Conservation (phyloP, 2,888 invertebrate genomes). For the Ochlodes sylvanus region DNA sequence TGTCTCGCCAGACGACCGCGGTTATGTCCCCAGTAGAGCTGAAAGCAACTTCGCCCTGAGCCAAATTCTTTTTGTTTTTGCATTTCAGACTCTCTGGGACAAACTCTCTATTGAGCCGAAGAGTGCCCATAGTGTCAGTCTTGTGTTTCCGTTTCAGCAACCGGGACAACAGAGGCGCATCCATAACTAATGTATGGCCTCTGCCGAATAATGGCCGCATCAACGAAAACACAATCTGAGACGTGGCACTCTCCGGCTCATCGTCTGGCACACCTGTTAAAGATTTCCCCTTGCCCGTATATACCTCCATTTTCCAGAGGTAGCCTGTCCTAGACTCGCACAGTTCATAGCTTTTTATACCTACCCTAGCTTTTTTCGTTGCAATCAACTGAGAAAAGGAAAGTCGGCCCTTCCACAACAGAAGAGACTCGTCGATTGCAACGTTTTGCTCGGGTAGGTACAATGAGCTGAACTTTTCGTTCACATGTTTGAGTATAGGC, state of each 20-base stretch:
- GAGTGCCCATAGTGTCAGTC: conserved; percentile 46
- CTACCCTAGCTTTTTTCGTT: conserved; percentile 43
- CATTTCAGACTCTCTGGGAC: conserved; percentile 42
- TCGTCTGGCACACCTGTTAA: too few species aligned
- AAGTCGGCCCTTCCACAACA: conserved; percentile 43
- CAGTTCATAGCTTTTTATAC: conserved; percentile 46
- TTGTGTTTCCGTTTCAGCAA: conserved; percentile 41
- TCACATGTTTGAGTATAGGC: conserved; percentile 40
- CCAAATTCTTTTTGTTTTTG: conserved; percentile 41
- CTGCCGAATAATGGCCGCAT: conserved; percentile 41
- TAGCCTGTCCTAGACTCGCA: conserved; percentile 44
- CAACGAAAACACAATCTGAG: conserved; percentile 43
- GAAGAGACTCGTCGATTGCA: conserved; percentile 46
- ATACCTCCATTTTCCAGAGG: conserved; percentile 44
- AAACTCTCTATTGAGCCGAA: conserved; percentile 45
- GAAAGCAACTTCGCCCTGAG: conserved; percentile 41
- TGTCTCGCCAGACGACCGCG: conserved; percentile 43
- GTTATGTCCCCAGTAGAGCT: conserved; percentile 43
- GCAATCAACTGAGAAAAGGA: conserved; percentile 42
- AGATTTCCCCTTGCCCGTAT: conserved; percentile 44
- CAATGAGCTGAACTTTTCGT: conserved; percentile 42
- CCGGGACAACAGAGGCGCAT: conserved; percentile 45
- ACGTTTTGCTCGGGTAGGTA: conserved; percentile 44
- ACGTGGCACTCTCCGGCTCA: conserved; percentile 44
- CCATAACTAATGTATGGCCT: conserved; percentile 49